Evolutionary conservation across 2,113 vertebrate species (phyloP), one percentile per base, ranked within the genome.

Genomic region (Prolemur simus): DNA sequence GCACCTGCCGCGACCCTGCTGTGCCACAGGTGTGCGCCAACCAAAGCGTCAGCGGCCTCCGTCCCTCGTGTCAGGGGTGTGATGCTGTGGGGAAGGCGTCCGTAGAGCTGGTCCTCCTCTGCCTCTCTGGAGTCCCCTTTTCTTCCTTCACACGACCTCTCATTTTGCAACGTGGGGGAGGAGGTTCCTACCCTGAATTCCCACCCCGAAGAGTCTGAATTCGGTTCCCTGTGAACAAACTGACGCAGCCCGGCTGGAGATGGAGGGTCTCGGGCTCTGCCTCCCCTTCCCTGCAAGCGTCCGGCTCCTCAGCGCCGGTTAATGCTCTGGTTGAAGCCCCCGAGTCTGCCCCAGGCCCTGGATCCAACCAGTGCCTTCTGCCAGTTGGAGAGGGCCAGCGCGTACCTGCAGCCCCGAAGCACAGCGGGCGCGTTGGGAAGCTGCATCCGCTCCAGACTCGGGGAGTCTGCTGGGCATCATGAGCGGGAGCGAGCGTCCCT

Each of bases 1-100:
- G 60, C 3, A 1, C 6, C 42, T 0, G 5, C 45, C 20, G 34
- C 23, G 11, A 2, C 29, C 27, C 52, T 10, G 10, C 27, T 9
- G 2, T 0, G 0, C 0, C 29, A 42, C 45, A 2, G 52, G 52
- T 3, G 25, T 6, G 5, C 0, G 1, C 8, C 8, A 1, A 13
- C 49, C 25, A 39, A 2, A 34, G 25, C 4, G 3, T 7, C 20
- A 6, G 6, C 47, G 0, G 66, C 42, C 3, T 1, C 25, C 4
- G 27, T 52, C 15, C 21, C 7, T 68, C 12, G 0, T 2, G 5
- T 8, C 8, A 1, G 21, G 3, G 21, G 15, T 5, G 32, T 0
- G 56, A 1, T 10, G 14, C 29, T 42, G 14, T 21, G 23, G 10
- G 82, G n/a, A 27, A 56, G 68, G 14, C n/a, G 77, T 32, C 34